Percentiles rank a stretch among this genome's conserved stretches.
phyloP scores from a whole-genome alignment of 2,888 invertebrate genomes.

The Temnothorax unifasciatus region DNA sequence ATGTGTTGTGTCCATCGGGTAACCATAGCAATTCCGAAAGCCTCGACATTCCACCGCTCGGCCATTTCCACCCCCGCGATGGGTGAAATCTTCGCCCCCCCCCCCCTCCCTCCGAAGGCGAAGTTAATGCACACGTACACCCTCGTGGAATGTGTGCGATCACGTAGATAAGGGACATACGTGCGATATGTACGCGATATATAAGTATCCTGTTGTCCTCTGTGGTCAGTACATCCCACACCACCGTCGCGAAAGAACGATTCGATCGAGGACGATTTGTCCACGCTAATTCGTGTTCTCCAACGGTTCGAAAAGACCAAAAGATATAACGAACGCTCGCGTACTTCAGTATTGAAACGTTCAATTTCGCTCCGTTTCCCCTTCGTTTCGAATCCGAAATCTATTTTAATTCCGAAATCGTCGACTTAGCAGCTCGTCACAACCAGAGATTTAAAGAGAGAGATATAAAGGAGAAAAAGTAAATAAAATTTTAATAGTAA shows the following conservation, averaged over 20 bases:
- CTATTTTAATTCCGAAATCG: background rate
- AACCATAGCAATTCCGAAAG: conserved; percentile 78
- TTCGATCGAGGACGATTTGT: conserved; percentile 34
- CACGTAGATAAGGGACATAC: conserved; percentile 67
- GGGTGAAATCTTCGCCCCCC: conserved; percentile 35
- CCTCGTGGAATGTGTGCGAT: conserved; percentile 47
- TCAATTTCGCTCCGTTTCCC: background rate
- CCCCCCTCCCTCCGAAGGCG: background rate
- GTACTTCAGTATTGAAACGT: background rate
- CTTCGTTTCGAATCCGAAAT: background rate
- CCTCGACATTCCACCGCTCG: conserved; percentile 57
- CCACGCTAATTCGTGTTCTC: background rate
- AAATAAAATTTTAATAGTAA: background rate
- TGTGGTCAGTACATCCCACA: conserved; percentile 70
- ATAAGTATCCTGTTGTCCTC: conserved; percentile 68
- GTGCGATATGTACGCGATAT: conserved; percentile 62
- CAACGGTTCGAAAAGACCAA: background rate
- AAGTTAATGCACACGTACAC: conserved; percentile 11
- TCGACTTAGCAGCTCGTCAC: background rate
- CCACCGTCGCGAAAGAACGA: conserved; percentile 55
- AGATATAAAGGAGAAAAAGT: background rate
- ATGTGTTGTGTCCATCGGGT: conserved; percentile 72
- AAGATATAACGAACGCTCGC: background rate
- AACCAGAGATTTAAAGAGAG: background rate
- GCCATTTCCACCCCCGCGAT: conserved; percentile 8